Base-by-base conservation (phyloP, 1,140 invertebrate genomes). In the Dendroctonus ponderosae region DNA sequence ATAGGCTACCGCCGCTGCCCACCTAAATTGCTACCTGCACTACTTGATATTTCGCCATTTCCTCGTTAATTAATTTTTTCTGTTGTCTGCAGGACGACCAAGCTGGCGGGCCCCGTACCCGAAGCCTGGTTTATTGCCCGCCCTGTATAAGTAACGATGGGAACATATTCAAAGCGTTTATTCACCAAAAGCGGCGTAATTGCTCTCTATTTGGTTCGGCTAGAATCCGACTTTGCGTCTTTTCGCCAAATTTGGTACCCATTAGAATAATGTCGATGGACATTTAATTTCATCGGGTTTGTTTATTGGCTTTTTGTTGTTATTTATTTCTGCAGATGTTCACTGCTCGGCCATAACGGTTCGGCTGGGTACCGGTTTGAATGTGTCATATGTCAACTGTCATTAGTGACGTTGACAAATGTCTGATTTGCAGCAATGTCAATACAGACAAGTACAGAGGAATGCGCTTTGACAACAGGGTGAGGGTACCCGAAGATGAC, bases 181-280 rank as follows among this genome's bases (percentile, higher is more conserved):
- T 61, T 61, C 46, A 61, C 63, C 56, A 59, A 66, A 66, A 49
- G 49, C 26, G 26, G 26, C 26, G 26, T 26, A 26, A 26, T 26
- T 26, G 26, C 26, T 59, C 63, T 52, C 11, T 52, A 66, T 66
- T 66, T 59, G 63, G 62, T 57, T 26, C 44, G 11, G 39, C 49
- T 14, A 63, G 62, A 49, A 57, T 46, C 53, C 51, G 57, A 57
- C 53, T 57, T 56, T 65, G 52, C 53, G 62, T 65, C 44, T 65
- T 57, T 48, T 11, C 49, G 52, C 63, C 63, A 66, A 66, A 66
- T 59, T 66, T 66, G 63, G 63, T 66, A 59, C 54, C 63, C 63
- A 66, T 66, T 66, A 66, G 63, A 59, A 65, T 59, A 59, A 65
- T 65, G 52, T 65, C 62, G 43, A 66, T 56, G 54, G 49, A 66